Base-by-base conservation (phyloP, 2,797 vertebrate genomes). In the Aeoliscus strigatus region DNA sequence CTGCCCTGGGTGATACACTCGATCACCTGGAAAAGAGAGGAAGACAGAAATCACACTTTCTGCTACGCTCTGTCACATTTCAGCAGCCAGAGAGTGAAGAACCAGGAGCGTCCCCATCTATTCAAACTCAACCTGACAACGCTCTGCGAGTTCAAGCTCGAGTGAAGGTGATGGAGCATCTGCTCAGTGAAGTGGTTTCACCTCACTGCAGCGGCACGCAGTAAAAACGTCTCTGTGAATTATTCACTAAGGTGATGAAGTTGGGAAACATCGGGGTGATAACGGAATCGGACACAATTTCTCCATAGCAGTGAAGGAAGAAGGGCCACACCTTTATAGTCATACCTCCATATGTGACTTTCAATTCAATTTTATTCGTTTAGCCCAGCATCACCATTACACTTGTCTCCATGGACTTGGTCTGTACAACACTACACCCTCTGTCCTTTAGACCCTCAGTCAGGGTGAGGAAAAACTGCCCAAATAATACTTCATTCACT, bases 1-100 rank as follows among this genome's bases (percentile, higher is more conserved):
- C 94, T 85, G 48, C 96, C 96, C 83, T 99, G 96, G 77, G 94
- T 97, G 85, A 99, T 98, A 69, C 96, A 99, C 85, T 99, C 95
- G 37, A 99, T 98, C 77, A 98, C 96, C 96, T 99, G 51, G 44
- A 31, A 41, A 15, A 49, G 2, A 35, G 14, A 50, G 21, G 45
- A 24, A 47, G 9, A 43, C 10, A 36, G 28, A 42, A 18, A 27
- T 39, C 12, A 9, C 26, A 39, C 45, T 44, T 10, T 44, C 26
- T 25, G 2, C 8, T 23, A 39, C 45, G 41, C 9, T 44, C 26
- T 25, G 2, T 21, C 6, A 6, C 18, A 21, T 21, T 21, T 31
- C 28, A 27, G 32, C 1, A 4, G 9, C 14, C 34, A 10, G n/a
- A 17, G 21, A 27, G 31, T 6, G 37, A 15, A 29, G 10, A 34